These are phyloP conservation scores for Steatocranus sp. DNA, from an alignment of 2,797 vertebrate genomes.

Conservation along the genomic window DNA sequence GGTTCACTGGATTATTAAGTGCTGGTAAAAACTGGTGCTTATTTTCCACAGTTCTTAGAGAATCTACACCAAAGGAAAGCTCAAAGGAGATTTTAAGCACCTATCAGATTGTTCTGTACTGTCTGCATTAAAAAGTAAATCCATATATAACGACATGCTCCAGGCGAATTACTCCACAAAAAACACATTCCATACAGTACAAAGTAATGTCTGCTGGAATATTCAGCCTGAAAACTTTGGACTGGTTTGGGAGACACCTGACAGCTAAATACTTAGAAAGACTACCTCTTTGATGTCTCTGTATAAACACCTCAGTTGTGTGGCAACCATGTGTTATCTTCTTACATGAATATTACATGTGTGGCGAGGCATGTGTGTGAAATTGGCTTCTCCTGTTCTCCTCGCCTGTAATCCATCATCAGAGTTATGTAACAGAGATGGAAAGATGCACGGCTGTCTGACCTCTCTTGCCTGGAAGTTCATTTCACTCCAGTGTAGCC, in stretches of 20 bases:
- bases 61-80: not conserved
- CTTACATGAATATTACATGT: slow-evolving; percentile 20
- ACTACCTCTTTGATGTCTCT: not conserved
- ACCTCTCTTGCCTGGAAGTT: not conserved
- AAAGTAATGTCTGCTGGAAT: not conserved
- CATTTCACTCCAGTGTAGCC: not conserved
- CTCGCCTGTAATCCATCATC: slow-evolving; percentile 46
- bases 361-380: slow-evolving; percentile 25
- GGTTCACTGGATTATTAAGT: not conserved
- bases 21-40: slow-evolving; percentile 11
- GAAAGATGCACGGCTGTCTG: slow-evolving; percentile 18
- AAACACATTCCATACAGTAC: not conserved
- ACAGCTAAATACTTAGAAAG: slow-evolving; percentile 5
- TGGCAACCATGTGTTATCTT: slow-evolving; percentile 41
- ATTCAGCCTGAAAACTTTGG: not conserved
- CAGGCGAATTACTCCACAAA: not conserved
- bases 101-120: not conserved
- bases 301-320: not conserved
- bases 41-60: slow-evolving; percentile 8
- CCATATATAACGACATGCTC: not conserved
- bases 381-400: slow-evolving; percentile 29
- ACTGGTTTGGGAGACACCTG: not conserved
- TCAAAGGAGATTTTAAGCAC: not conserved
- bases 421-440: slow-evolving; percentile 33
- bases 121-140: not conserved